Evolutionary conservation across 1,140 invertebrate species (phyloP).

Genomic region (Protaetia brevitarsis): DNA sequence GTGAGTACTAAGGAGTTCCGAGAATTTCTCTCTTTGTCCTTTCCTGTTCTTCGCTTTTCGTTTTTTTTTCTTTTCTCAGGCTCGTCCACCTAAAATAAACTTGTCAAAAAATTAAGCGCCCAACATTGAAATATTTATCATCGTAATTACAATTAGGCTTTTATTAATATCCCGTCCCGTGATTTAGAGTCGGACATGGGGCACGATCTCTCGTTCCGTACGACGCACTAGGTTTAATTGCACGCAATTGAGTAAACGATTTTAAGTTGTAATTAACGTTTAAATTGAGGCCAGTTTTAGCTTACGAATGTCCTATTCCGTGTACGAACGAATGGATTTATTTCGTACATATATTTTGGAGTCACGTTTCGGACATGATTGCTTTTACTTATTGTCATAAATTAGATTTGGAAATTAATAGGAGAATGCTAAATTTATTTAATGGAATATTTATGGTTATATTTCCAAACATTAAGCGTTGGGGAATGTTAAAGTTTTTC

Average conservation of each 20-base stretch:
- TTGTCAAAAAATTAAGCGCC: neutral
- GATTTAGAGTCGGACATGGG: neutral
- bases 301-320: neutral
- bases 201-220: neutral
- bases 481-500: no score
- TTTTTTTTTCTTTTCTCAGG: neutral
- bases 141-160: neutral
- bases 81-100: neutral
- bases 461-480: no score
- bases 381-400: no score
- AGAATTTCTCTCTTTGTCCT: no score
- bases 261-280: neutral
- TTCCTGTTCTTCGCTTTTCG: neutral
- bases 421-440: no score
- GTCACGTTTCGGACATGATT: neutral
- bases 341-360: neutral
- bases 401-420: neutral
- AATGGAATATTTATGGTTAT: no score
- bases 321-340: no score
- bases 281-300: no score
- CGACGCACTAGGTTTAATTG: neutral
- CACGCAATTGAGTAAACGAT: neutral
- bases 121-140: neutral
- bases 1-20: no score
- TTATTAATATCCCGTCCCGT: neutral